phyloP scores from a whole-genome alignment of 2,797 vertebrate species.

The Galagoides demidoff region DNA sequence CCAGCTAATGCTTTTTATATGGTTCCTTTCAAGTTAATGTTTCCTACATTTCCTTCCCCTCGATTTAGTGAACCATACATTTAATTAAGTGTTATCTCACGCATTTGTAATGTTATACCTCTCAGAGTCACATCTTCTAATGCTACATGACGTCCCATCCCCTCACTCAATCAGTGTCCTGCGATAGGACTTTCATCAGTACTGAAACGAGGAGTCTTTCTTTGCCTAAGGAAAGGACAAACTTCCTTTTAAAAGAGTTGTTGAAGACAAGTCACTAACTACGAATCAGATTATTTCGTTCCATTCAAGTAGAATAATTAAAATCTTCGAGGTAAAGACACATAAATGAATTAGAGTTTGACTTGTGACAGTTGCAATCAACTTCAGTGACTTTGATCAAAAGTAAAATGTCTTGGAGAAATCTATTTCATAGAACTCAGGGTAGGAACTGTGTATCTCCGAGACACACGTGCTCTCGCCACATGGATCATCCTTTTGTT shows the following conservation, averaged over 20 bases:
- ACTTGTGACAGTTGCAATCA: not conserved
- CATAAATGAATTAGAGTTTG: not conserved
- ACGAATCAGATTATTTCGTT: slow-evolving; percentile 30
- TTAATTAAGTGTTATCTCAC: slow-evolving; percentile 23
- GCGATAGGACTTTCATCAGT: not conserved
- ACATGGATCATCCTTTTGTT: not conserved
- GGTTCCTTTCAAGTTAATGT: not conserved
- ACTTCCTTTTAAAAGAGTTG: slow-evolving; percentile 1
- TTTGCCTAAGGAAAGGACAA: not conserved
- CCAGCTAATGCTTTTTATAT: not conserved
- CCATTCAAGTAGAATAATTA: slow-evolving; percentile 24
- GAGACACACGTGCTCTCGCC: not conserved
- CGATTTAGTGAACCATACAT: not conserved
- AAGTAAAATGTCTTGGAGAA: not conserved
- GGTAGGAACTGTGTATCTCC: not conserved
- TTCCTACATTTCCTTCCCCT: not conserved
- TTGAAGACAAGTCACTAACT: slow-evolving; percentile 11
- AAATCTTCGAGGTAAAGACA: not conserved
- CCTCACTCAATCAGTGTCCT: not conserved
- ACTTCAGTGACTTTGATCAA: not conserved
- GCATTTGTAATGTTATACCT: not conserved
- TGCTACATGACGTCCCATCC: not conserved
- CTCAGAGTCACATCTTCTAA: not conserved
- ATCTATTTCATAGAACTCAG: not conserved
- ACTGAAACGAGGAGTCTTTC: not conserved